phyloP scores from a whole-genome alignment of 1,140 invertebrate genomes.

The Rhagoletis pomonella region DNA sequence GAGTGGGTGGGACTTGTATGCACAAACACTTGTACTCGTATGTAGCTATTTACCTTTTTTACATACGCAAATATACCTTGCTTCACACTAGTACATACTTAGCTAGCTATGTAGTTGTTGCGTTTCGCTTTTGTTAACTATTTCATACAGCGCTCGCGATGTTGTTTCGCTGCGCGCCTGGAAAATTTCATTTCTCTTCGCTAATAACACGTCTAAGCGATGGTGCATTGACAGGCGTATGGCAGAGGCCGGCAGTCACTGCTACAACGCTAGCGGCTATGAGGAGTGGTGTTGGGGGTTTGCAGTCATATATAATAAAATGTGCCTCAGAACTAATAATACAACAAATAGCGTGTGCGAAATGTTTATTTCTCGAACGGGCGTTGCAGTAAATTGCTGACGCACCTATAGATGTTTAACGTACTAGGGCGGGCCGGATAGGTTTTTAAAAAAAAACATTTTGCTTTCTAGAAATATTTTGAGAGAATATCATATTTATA shows the following conservation, averaged over 20 bases:
- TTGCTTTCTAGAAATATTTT: too few species aligned
- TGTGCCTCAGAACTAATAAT: background rate
- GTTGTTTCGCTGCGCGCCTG: constrained; percentile 16
- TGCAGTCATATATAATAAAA: background rate
- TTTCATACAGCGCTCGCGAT: background rate
- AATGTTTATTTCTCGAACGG: constrained; percentile 19
- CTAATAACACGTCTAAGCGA: constrained; percentile 40
- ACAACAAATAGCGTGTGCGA: constrained; percentile 27
- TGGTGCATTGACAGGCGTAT: constrained; percentile 40
- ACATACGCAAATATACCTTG: background rate
- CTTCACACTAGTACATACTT: background rate
- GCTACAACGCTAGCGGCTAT: background rate
- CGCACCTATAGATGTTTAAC: background rate
- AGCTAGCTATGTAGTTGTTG: background rate
- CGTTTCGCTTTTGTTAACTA: constrained; percentile 17
- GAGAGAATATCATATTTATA: too few species aligned
- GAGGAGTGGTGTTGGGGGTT: background rate
- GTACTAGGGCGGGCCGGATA: background rate
- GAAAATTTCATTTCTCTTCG: constrained; percentile 35
- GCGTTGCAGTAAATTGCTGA: constrained; percentile 37
- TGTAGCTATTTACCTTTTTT: background rate
- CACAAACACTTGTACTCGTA: too few species aligned
- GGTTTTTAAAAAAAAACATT: background rate
- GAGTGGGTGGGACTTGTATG: constrained; percentile 22
- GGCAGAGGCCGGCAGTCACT: background rate